Percentiles rank a stretch among this genome's conserved stretches.
These are phyloP conservation scores for Lepidochrysops patricia DNA, from an alignment of 2,888 invertebrate genomes.

Conservation along the genomic window DNA sequence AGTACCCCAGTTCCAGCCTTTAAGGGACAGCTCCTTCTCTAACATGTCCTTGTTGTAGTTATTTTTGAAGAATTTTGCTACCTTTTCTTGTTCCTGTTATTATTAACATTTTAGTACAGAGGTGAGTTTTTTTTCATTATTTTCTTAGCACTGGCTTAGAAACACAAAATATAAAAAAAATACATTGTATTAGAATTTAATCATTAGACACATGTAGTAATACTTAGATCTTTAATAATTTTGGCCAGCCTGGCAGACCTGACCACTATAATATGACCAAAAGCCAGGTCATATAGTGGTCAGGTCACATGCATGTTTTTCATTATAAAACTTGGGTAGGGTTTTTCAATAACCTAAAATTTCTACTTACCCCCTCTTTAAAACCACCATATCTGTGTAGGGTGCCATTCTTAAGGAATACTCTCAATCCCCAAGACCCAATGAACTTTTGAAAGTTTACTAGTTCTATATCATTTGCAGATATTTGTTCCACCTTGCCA, in stretches of 20 bases:
- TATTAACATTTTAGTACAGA: neutral
- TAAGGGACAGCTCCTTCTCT: constrained; percentile 93
- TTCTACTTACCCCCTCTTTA: constrained; percentile 82
- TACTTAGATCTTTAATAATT: no score
- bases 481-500: constrained; percentile 95
- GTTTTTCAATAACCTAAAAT: no score
- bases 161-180: no score
- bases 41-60: constrained; percentile 90
- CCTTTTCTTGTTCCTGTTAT: constrained; percentile 90
- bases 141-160: no score
- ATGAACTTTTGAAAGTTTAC: constrained; percentile 95
- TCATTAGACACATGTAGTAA: no score
- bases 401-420: constrained; percentile 92
- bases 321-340: no score
- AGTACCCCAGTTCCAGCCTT: constrained; percentile 99
- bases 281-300: no score
- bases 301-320: no score
- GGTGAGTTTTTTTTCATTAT: neutral
- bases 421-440: constrained; percentile 89
- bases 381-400: constrained; percentile 95
- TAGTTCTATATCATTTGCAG: constrained; percentile 87
- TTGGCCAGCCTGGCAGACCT: no score
- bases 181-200: no score
- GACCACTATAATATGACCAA: no score
- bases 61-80: constrained; percentile 89